Evolutionary conservation across 2,113 vertebrate species (phyloP), one percentile per base, ranked within the genome.

Genomic region (Condylura cristata): DNA sequence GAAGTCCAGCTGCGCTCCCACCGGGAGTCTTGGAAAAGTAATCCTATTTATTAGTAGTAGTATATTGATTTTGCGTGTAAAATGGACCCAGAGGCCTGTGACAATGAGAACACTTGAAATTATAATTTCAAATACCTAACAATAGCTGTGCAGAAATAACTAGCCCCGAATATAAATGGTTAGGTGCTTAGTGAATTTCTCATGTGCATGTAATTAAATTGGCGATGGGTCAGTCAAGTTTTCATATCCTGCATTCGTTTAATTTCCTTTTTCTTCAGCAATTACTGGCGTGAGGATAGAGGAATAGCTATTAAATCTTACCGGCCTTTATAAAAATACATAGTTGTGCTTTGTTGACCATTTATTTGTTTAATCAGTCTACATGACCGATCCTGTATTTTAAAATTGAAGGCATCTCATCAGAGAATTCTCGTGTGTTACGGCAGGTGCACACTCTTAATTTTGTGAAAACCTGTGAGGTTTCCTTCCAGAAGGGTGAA

Each of bases 11-110:
- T 60, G 84, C 94, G 80, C 28, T 60, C 86, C 86, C 76, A 11
- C 51, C 2, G 26, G 75, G 60, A 91, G 83, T 39, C 70, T 88
- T 51, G 37, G 94, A 22, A 86, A 92, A 92, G 84, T 60, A 96
- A 96, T 88, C 78, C 92, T 75, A 60, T 96, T 97, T 97, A 95
- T 92, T 94, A 94, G 84, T 74, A 82, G 87, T 68, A 65, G 66
- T 75, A 12, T 96, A 97, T 97, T 94, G 96, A 97, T 97, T 97
- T 53, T 96, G 56, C 88, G 63, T 93, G 80, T 91, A 89, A 96
- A 93, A 96, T 87, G 83, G 91, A 80, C 86, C 92, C 93, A 91
- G 71, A 96, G 78, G 84, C 78, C 87, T 92, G 56, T 65, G 87
- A 90, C 95, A 94, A 48, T 78, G 90, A 94, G 87, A 95, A 66